Evolutionary conservation across 2,797 vertebrate species (phyloP).

Genomic region (Helostoma temminkii): DNA sequence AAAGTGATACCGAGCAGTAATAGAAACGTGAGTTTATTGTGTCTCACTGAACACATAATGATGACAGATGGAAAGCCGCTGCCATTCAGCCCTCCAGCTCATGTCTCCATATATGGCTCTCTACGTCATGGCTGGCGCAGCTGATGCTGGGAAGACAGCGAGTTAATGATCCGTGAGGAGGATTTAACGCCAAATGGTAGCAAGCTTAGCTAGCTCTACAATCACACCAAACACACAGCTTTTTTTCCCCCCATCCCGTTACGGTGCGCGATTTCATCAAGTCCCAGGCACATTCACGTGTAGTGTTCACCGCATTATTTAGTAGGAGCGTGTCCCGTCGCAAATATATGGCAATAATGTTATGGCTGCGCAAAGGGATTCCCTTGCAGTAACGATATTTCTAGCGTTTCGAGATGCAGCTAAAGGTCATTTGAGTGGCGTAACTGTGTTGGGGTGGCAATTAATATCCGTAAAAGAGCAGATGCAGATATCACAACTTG

Average conservation of each 20-base stretch:
- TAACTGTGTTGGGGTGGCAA: conserved; percentile 25
- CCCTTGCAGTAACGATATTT: conserved; percentile 67
- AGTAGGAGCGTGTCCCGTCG: background rate
- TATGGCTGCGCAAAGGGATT: conserved; percentile 71
- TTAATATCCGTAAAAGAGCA: conserved; percentile 2
- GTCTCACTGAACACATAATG: background rate
- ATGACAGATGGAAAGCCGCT: background rate
- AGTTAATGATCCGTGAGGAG: conserved; percentile 75
- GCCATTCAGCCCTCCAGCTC: conserved; percentile 43
- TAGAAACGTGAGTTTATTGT: background rate
- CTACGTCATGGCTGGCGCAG: conserved; percentile 82
- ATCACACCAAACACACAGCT: conserved; percentile 9
- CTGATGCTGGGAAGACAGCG: conserved; percentile 80
- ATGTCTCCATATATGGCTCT: conserved; percentile 78
- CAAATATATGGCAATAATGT: conserved; percentile 33
- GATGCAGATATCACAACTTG: conserved; percentile 2
- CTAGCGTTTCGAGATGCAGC: conserved; percentile 60
- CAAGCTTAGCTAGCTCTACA: conserved; percentile 57
- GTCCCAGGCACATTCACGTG: background rate
- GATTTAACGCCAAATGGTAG: conserved; percentile 80
- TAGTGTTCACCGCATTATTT: conserved; percentile 5
- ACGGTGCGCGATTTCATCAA: conserved; percentile 13
- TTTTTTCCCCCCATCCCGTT: background rate
- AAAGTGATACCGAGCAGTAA: background rate
- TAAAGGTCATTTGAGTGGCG: conserved; percentile 81